Conservation (phyloP, 2,888 invertebrate genomes). For the Meliscaeva auricollis region DNA sequence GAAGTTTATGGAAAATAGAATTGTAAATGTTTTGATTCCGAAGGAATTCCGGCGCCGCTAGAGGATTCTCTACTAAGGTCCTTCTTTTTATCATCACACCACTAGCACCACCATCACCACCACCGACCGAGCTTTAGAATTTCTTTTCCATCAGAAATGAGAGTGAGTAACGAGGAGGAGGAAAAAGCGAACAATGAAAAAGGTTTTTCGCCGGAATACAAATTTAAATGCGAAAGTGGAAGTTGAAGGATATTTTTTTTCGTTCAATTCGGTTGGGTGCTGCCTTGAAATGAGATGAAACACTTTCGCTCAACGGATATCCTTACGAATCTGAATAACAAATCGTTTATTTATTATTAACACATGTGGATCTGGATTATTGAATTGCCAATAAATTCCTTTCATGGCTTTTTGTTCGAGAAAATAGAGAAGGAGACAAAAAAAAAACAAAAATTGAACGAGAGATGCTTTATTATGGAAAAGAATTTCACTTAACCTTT, state of each 20-base stretch:
- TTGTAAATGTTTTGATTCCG: slow-evolving; percentile 70
- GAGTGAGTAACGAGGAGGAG: neutral
- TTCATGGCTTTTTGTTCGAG: slow-evolving; percentile 10
- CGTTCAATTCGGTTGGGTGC: neutral
- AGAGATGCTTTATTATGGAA: slow-evolving; percentile 18
- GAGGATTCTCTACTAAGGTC: slow-evolving; percentile 41
- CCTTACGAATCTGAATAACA: slow-evolving; percentile 63
- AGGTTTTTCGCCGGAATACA: slow-evolving; percentile 45
- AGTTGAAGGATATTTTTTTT: slow-evolving; percentile 24
- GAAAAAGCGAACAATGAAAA: slow-evolving; percentile 40
- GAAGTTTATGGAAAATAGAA: slow-evolving; percentile 65
- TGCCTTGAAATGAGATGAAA: slow-evolving; percentile 11
- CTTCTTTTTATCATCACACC: slow-evolving; percentile 5
- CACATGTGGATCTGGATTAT: slow-evolving; percentile 58
- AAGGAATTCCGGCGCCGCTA: slow-evolving; percentile 67
- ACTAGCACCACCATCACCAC: neutral
- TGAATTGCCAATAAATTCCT: slow-evolving; percentile 51
- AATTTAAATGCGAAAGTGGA: slow-evolving; percentile 59
- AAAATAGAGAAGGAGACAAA: neutral
- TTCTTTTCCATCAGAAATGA: neutral
- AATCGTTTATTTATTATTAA: slow-evolving; percentile 73
- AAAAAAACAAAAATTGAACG: neutral
- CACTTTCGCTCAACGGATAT: slow-evolving; percentile 56
- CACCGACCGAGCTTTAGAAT: slow-evolving; percentile 25
- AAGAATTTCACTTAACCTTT: slow-evolving; percentile 34